These are phyloP conservation scores for Porphyrio hochstetteri DNA, from an alignment of 2,113 vertebrate genomes.

Conservation along the genomic window DNA sequence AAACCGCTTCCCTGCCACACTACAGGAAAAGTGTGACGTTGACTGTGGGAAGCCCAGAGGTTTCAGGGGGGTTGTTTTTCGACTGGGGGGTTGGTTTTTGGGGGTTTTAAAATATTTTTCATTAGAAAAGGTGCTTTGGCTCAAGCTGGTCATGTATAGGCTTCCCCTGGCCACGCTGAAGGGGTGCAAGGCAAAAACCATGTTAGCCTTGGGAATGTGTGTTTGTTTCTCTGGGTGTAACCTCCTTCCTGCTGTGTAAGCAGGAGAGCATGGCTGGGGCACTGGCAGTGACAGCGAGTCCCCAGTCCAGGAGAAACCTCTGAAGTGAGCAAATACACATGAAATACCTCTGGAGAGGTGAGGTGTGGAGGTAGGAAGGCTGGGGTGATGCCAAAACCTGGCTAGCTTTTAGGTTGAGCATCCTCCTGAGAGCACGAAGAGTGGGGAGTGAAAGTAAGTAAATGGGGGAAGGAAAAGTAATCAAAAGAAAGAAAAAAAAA, in stretches of 20 bases:
- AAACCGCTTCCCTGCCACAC: background rate
- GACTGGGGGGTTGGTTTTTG: rapidly evolving
- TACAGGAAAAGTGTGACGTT: background rate
- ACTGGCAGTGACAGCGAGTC: rapidly evolving
- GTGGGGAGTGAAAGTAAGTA: background rate
- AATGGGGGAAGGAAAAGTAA: background rate
- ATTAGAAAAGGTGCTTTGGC: background rate
- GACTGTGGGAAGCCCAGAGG: background rate
- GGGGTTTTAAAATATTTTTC: background rate
- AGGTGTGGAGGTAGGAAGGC: background rate
- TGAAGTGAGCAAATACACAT: background rate
- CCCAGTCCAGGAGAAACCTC: background rate
- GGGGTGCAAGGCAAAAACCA: background rate
- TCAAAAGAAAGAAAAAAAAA: background rate
- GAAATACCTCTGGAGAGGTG: background rate
- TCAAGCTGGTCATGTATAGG: background rate
- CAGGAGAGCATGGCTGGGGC: rapidly evolving
- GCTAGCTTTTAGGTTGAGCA: background rate
- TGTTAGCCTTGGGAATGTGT: rapidly evolving
- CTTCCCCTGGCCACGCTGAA: background rate
- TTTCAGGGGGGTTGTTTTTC: background rate
- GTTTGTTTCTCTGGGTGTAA: background rate
- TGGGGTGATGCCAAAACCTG: background rate
- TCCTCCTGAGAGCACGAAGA: background rate
- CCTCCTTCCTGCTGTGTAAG: background rate